phyloP scores from a whole-genome alignment of 2,113 vertebrate species.

The Phrynosoma blainvillii region DNA sequence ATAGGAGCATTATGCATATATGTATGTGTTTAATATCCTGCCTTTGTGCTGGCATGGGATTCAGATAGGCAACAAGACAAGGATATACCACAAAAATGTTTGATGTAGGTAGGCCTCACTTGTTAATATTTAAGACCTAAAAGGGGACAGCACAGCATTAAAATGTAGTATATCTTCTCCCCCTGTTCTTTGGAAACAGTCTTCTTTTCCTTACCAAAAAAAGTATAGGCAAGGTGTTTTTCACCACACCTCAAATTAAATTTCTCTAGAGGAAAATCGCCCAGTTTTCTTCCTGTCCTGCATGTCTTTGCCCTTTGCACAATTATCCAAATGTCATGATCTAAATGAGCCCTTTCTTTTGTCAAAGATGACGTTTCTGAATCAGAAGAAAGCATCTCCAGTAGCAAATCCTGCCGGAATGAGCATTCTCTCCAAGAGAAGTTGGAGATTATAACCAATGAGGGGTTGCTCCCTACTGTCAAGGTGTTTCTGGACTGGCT shows the following conservation, averaged over 20 bases:
- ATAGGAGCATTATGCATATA: too few species aligned
- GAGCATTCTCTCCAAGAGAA: slow-evolving; percentile 90
- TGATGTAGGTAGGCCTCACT: too few species aligned
- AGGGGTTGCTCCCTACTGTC: slow-evolving; percentile 92
- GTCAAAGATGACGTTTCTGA: slow-evolving; percentile 84
- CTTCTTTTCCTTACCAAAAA: too few species aligned
- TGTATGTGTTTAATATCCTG: background rate
- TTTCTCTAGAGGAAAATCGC: background rate
- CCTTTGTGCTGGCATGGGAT: background rate
- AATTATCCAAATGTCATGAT: background rate
- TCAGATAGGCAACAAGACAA: too few species aligned
- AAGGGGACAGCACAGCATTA: too few species aligned
- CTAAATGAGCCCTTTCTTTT: background rate
- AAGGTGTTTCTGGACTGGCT: slow-evolving; percentile 98
- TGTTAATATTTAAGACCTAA: too few species aligned
- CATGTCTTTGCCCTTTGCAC: background rate
- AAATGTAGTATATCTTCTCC: too few species aligned
- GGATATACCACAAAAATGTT: too few species aligned
- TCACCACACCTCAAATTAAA: background rate
- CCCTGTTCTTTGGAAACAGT: too few species aligned
- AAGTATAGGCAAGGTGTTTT: too few species aligned
- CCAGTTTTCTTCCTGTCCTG: background rate
- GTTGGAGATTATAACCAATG: slow-evolving; percentile 88
- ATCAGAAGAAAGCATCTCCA: slow-evolving; percentile 88
- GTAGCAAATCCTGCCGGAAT: slow-evolving; percentile 83